These are phyloP conservation scores for Apogon hyalosoma DNA, from an alignment of 2,797 vertebrate genomes.

Conservation along the genomic window DNA sequence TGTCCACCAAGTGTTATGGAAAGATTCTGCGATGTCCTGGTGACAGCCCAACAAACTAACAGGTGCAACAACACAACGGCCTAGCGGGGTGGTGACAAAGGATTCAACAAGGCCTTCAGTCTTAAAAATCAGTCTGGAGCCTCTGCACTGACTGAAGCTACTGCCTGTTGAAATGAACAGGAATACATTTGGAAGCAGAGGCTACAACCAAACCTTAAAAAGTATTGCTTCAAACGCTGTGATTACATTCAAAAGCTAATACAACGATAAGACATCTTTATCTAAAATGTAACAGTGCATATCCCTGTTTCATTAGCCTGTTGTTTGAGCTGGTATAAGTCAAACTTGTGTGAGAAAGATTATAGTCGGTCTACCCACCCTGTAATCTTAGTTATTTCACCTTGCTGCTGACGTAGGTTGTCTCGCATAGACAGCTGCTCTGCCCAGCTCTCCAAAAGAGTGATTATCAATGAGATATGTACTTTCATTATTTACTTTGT, in stretches of 20 bases:
- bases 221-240: too few species aligned
- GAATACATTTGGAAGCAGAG: not conserved
- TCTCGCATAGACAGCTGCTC: constrained; percentile 55
- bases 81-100: constrained; percentile 8
- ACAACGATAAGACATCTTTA: constrained; percentile 22
- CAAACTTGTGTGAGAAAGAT: constrained; percentile 62
- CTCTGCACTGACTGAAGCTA: constrained; percentile 4
- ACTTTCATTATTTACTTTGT: constrained; percentile 59
- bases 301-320: not conserved
- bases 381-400: constrained; percentile 66
- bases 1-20: constrained; percentile 22
- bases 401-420: constrained; percentile 60
- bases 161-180: not conserved
- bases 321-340: constrained; percentile 39
- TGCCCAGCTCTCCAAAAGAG: constrained; percentile 25
- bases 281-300: constrained; percentile 18
- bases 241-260: constrained; percentile 4
- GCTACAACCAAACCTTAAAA: not conserved
- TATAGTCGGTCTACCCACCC: constrained; percentile 23
- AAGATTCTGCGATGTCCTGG: constrained; percentile 18
- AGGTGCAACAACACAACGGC: constrained; percentile 61
- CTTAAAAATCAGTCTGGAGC: not conserved
- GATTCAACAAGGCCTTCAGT: constrained; percentile 21
- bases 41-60: constrained; percentile 50
- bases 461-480: constrained; percentile 50